A percentile compares a stretch with the other conserved stretches of the same genome.
phyloP scores from a whole-genome alignment of 1,140 invertebrate genomes.

The Periplaneta americana region DNA sequence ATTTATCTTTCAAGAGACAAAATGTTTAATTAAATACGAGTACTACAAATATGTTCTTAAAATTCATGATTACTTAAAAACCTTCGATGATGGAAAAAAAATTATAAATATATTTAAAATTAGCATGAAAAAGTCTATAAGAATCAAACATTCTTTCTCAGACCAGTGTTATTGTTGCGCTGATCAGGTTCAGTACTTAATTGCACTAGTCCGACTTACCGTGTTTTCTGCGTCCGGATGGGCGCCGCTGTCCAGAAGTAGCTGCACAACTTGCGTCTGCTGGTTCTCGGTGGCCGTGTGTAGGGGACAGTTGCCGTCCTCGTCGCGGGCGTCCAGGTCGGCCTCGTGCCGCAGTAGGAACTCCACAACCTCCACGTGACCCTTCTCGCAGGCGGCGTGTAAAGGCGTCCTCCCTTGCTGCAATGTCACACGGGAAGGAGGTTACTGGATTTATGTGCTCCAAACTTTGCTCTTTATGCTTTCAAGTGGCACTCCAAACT shows the following conservation, averaged over 20 bases:
- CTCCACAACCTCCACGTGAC: conserved; percentile 60
- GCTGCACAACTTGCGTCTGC: conserved; percentile 64
- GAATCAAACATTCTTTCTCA: too few relatives aligned
- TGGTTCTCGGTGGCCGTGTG: conserved; percentile 76
- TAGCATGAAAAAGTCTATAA: too few relatives aligned
- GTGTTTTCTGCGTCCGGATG: conserved; percentile 50
- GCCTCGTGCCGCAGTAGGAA: conserved; percentile 46
- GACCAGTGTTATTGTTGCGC: too few relatives aligned
- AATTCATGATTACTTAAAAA: too few relatives aligned
- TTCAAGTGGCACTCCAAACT: too few relatives aligned
- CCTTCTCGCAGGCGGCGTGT: conserved; percentile 67
- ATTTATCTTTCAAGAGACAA: too few relatives aligned
- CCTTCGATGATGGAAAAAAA: too few relatives aligned
- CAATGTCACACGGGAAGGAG: background rate
- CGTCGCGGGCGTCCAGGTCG: conserved; percentile 55
- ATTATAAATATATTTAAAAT: too few relatives aligned
- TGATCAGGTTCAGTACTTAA: background rate
- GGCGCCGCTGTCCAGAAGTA: conserved; percentile 54
- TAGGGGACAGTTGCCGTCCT: conserved; percentile 71
- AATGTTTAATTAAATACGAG: too few relatives aligned
- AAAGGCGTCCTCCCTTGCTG: conserved; percentile 61
- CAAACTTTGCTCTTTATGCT: background rate
- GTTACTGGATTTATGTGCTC: background rate
- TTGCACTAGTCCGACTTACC: conserved; percentile 32
- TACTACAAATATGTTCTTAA: too few relatives aligned